phyloP scores from a whole-genome alignment of 64 coral and sea anemone genomes.

The Platygyra sinensis region DNA sequence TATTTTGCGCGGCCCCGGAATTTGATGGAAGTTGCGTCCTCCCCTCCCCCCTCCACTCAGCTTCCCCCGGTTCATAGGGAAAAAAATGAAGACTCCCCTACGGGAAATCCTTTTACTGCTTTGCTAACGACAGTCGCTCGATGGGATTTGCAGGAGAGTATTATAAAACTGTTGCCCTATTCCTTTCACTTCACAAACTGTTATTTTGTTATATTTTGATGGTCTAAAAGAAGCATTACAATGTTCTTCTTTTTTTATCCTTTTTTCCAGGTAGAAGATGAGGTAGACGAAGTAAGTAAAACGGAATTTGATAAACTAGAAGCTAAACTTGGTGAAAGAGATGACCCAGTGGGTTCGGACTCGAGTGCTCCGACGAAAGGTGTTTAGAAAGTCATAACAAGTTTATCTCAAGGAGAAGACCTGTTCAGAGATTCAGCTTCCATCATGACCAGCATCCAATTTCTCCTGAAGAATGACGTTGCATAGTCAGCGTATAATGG shows the following conservation, averaged over 20 bases:
- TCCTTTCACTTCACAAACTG: neutral
- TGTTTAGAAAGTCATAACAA: neutral
- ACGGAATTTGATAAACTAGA: conserved; percentile 94
- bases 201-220: neutral
- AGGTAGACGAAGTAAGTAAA: conserved; percentile 77
- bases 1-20: no score
- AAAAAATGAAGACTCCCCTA: no score
- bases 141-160: neutral
- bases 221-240: neutral
- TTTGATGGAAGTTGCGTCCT: no score
- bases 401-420: neutral
- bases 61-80: neutral
- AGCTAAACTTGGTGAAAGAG: conserved; percentile 76
- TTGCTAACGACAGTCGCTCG: neutral
- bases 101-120: no score
- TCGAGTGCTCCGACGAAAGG: neutral
- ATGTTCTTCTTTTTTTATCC: neutral
- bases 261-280: conserved; percentile 86
- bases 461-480: neutral
- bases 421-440: neutral
- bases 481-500: no score
- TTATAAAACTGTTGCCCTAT: neutral
- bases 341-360: neutral
- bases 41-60: no score
- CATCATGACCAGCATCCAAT: neutral